Percentiles rank a stretch among this genome's conserved stretches.
Conservation (phyloP, 1,140 invertebrate genomes). For the Trichomalopsis sarcophagae region DNA sequence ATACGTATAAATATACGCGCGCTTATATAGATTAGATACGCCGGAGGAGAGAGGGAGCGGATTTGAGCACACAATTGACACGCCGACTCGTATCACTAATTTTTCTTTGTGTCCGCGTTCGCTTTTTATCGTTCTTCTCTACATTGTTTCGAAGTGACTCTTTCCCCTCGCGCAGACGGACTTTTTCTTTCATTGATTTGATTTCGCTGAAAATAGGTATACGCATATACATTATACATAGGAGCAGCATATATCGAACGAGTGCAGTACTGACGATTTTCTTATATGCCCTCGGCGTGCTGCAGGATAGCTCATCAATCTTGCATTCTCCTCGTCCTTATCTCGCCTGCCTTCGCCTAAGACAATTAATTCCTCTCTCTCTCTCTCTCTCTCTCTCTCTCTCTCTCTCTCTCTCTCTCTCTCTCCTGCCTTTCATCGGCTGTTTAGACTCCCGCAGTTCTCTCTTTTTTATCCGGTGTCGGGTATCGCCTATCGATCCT, state of each 20-base stretch:
- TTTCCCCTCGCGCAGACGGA: neutral
- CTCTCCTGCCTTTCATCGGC: no score
- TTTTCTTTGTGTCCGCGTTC: neutral
- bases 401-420: no score
- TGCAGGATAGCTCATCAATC: neutral
- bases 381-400: neutral
- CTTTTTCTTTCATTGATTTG: neutral
- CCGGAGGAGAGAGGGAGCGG: slow-evolving; percentile 9
- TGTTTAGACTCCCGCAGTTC: slow-evolving; percentile 70
- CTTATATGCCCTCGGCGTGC: neutral
- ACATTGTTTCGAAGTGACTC: neutral
- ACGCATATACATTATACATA: neutral
- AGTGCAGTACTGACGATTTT: neutral
- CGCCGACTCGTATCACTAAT: neutral
- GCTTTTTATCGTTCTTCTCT: neutral
- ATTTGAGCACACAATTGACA: neutral
- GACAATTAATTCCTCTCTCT: slow-evolving; percentile 32
- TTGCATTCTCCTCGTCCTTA: neutral
- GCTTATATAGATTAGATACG: neutral
- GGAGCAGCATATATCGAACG: neutral
- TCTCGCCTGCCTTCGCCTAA: neutral
- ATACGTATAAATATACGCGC: no score
- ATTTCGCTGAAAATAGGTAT: neutral
- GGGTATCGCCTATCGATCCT: slow-evolving; percentile 69
- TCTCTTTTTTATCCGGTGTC: slow-evolving; percentile 69